Percentiles rank a stretch among this genome's conserved stretches.
Evolutionary conservation across 2,888 invertebrate genomes (phyloP).

Genomic region (Beris morrisii): DNA sequence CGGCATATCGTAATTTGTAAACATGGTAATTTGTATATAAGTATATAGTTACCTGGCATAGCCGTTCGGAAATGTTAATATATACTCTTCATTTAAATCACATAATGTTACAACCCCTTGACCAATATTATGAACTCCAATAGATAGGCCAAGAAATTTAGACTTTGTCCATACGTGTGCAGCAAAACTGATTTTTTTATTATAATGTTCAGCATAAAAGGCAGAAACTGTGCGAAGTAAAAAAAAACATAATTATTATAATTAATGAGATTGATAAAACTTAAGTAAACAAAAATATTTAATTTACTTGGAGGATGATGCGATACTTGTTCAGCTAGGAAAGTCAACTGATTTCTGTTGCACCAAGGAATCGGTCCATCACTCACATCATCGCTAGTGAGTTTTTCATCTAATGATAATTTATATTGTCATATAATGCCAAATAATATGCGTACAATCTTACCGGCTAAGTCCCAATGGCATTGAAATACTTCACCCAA

Average conservation of each 20-base stretch:
- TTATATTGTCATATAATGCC: background rate
- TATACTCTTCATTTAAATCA: constrained; percentile 91
- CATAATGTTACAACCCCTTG: constrained; percentile 88
- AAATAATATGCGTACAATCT: constrained; percentile 11
- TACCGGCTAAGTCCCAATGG: constrained; percentile 73
- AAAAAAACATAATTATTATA: constrained; percentile 36
- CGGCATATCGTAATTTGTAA: too few species aligned
- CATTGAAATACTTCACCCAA: constrained; percentile 95
- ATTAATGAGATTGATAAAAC: constrained; percentile 18
- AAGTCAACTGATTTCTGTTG: constrained; percentile 81
- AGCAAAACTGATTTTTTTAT: constrained; percentile 86
- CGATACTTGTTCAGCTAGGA: constrained; percentile 97
- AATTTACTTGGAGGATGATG: constrained; percentile 94
- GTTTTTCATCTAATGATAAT: constrained; percentile 41
- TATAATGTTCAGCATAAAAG: constrained; percentile 96
- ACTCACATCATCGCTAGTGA: constrained; percentile 55
- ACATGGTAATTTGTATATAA: too few species aligned
- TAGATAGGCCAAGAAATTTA: constrained; percentile 96
- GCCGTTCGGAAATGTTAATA: constrained; percentile 96
- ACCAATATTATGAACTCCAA: constrained; percentile 97
- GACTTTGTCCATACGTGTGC: constrained; percentile 99
- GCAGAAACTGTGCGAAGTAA: constrained; percentile 74
- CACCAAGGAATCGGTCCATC: constrained; percentile 95
- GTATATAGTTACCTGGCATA: constrained; percentile 75
- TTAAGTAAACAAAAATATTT: constrained; percentile 6